phyloP scores from a whole-genome alignment of 2,888 invertebrate species.

The Scaeva pyrastri region DNA sequence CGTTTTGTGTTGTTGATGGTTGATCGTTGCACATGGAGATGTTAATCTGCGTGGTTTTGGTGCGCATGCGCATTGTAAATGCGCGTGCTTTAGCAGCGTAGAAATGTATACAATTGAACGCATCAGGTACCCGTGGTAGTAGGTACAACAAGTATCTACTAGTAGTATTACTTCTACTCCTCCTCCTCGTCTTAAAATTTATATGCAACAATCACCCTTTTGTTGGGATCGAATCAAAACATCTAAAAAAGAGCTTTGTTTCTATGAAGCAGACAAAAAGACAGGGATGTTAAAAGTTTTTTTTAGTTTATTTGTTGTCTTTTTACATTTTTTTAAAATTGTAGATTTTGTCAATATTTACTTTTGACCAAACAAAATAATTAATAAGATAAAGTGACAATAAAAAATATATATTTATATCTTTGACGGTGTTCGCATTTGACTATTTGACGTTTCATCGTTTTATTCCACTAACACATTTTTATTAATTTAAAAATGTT shows the following conservation, averaged over 20 bases:
- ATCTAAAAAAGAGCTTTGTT: conserved; percentile 35
- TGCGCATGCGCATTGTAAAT: conserved; percentile 38
- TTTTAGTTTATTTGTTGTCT: background rate
- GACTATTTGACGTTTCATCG: too few relatives aligned
- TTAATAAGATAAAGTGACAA: background rate
- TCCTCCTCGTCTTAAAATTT: conserved; percentile 42
- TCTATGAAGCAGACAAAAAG: conserved; percentile 19
- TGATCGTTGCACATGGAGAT: conserved; percentile 40
- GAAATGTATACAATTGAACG: conserved; percentile 38
- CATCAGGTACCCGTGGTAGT: background rate
- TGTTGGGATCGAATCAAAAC: conserved; percentile 42
- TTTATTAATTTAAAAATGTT: too few relatives aligned
- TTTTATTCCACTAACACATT: too few relatives aligned
- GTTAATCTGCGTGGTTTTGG: conserved; percentile 45
- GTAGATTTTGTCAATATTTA: too few relatives aligned
- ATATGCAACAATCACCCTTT: conserved; percentile 49
- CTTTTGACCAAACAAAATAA: background rate
- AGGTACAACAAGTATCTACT: background rate
- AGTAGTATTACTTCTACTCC: conserved; percentile 47
- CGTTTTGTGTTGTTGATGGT: conserved; percentile 28
- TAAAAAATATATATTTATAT: too few relatives aligned
- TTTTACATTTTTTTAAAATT: background rate
- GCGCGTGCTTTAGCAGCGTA: conserved; percentile 8
- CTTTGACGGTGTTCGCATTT: too few relatives aligned
- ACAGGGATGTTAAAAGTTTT: conserved; percentile 12